phyloP scores from a whole-genome alignment of 1,140 invertebrate species.

The Drosophila ogumai region DNA sequence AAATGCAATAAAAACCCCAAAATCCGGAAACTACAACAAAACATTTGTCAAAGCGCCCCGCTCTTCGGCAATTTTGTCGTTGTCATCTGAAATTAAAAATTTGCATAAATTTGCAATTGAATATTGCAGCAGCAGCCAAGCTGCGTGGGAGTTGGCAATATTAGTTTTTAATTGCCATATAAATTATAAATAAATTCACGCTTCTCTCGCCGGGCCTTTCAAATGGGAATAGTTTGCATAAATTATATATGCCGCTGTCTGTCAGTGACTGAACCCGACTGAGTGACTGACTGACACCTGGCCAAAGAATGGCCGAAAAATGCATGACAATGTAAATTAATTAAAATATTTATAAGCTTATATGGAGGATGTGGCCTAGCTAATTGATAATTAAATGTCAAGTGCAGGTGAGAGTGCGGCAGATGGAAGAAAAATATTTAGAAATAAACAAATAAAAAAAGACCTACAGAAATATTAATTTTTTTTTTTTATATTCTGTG shows the following conservation, averaged over 20 bases:
- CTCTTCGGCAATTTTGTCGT: slow-evolving; percentile 7
- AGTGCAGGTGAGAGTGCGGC: slow-evolving; percentile 27
- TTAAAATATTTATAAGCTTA: slow-evolving; percentile 76
- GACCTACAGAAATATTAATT: background rate
- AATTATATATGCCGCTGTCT: slow-evolving; percentile 48
- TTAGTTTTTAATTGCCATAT: slow-evolving; percentile 82
- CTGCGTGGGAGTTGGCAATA: slow-evolving; percentile 63
- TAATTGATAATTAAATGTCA: slow-evolving; percentile 72
- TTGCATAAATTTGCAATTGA: slow-evolving; percentile 76
- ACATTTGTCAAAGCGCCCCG: slow-evolving; percentile 22
- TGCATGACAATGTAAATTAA: slow-evolving; percentile 71
- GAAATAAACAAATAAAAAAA: background rate
- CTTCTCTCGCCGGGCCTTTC: slow-evolving; percentile 29
- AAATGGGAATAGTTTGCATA: slow-evolving; percentile 71
- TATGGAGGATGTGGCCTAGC: slow-evolving; percentile 18
- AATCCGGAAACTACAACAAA: slow-evolving; percentile 46
- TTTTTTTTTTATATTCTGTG: too few relatives aligned
- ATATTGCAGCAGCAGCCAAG: slow-evolving; percentile 30
- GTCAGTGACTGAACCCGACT: slow-evolving; percentile 14
- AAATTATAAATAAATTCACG: slow-evolving; percentile 79
- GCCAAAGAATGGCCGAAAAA: slow-evolving; percentile 15
- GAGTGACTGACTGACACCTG: slow-evolving; percentile 36
- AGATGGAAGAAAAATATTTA: background rate
- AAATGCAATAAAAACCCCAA: slow-evolving; percentile 39
- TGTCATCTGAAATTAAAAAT: slow-evolving; percentile 71